phyloP scores from a whole-genome alignment of 2,797 vertebrate genomes.

The Muscicapa striata region DNA sequence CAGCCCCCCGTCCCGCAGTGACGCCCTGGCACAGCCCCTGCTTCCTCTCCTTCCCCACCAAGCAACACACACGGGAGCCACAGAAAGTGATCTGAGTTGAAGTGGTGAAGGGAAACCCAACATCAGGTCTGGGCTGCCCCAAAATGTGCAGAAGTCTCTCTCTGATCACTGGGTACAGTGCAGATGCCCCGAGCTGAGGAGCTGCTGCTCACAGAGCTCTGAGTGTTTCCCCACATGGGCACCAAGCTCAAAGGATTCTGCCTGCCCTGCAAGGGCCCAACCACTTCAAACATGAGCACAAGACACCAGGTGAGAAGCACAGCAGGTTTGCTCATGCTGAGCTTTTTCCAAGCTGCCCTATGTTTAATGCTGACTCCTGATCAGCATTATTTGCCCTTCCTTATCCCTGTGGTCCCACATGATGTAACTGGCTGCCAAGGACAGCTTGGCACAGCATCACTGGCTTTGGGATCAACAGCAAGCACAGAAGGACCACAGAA shows the following conservation, averaged over 20 bases:
- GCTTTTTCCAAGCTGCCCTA: not conserved
- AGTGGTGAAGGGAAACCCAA: not conserved
- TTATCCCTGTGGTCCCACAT: not conserved
- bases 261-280: not conserved
- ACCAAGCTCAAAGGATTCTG: not conserved
- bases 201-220: not conserved
- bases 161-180: not conserved
- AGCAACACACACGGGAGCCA: not conserved
- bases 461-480: slow-evolving; percentile 22
- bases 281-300: slow-evolving; percentile 30
- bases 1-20: not conserved
- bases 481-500: not conserved
- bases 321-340: not conserved
- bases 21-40: not conserved
- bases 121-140: not conserved
- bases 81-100: not conserved
- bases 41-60: not conserved
- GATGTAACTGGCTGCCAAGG: not conserved
- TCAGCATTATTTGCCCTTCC: not conserved
- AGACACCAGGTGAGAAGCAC: not conserved
- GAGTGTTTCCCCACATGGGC: not conserved
- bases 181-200: not conserved
- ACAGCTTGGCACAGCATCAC: not conserved
- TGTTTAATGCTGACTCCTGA: not conserved
- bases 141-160: not conserved